Conservation (phyloP, 2,888 invertebrate species). For the Teinopalpus imperialis region DNA sequence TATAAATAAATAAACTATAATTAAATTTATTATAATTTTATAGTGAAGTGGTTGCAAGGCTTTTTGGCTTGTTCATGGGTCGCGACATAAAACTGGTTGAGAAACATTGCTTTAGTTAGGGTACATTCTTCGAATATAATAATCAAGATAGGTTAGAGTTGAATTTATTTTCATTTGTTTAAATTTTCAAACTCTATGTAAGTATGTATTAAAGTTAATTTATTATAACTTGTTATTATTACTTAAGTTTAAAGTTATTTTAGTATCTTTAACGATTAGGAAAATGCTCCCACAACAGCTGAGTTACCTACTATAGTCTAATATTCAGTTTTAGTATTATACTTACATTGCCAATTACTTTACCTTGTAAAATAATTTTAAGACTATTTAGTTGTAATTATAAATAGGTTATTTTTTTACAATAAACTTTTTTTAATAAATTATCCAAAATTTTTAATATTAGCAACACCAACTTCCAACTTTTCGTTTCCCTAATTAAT, state of each 20-base stretch:
- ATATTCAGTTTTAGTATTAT: conserved; percentile 38
- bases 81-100: too few species aligned
- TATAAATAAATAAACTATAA: too few species aligned
- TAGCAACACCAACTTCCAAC: too few species aligned
- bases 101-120: too few species aligned
- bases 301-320: conserved; percentile 63
- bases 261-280: conserved; percentile 30
- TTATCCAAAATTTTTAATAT: too few species aligned
- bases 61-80: too few species aligned
- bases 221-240: conserved; percentile 24
- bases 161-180: background rate
- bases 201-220: conserved; percentile 17
- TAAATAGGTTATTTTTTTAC: conserved; percentile 54
- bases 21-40: too few species aligned
- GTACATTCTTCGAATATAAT: too few species aligned
- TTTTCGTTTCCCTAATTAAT: too few species aligned
- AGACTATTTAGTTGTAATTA: conserved; percentile 44
- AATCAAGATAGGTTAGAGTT: too few species aligned
- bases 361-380: conserved; percentile 57
- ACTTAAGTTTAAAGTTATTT: background rate
- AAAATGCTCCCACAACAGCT: conserved; percentile 40
- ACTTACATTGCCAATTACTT: conserved; percentile 57
- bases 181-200: background rate
- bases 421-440: conserved; percentile 60
- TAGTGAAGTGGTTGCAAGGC: too few species aligned